A percentile compares a stretch with the other conserved stretches of the same genome.
Conservation (phyloP, 1,140 invertebrate genomes). For the Aleiodes sp. region DNA sequence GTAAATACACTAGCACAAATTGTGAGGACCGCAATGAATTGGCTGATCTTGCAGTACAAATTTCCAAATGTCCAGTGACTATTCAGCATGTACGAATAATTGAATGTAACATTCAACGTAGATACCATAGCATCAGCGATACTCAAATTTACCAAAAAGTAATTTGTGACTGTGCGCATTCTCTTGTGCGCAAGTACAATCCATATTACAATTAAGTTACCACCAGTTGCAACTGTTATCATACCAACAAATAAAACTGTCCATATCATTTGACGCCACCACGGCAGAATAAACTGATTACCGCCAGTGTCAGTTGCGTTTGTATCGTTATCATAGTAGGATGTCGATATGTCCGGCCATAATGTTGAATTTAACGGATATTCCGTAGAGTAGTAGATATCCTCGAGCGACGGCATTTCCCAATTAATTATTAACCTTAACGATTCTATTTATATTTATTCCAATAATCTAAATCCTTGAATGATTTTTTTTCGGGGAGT, state of each 20-base stretch:
- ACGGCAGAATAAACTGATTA: constrained; percentile 77
- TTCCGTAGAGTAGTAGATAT: constrained; percentile 39
- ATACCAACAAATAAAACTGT: constrained; percentile 84
- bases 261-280: constrained; percentile 89
- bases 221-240: constrained; percentile 90
- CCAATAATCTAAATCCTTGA: not conserved
- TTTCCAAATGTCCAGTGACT: constrained; percentile 93
- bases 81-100: constrained; percentile 92
- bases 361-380: constrained; percentile 40
- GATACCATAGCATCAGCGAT: constrained; percentile 93
- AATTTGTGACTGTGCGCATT: constrained; percentile 96
- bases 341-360: constrained; percentile 42
- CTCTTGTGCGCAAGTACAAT: constrained; percentile 90
- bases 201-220: constrained; percentile 95
- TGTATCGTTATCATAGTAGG: constrained; percentile 41
- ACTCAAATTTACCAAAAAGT: constrained; percentile 94
- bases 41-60: constrained; percentile 92
- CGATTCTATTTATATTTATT: not conserved
- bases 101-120: constrained; percentile 91
- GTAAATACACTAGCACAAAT: constrained; percentile 95
- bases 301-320: constrained; percentile 49
- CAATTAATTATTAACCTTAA: not conserved
- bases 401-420: constrained; percentile 45
- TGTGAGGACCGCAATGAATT: constrained; percentile 91
- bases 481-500: not conserved